A percentile compares a stretch with the other conserved stretches of the same genome.
These are phyloP conservation scores for Ceratitis capitata DNA, from an alignment of 1,140 invertebrate species.

Conservation along the genomic window DNA sequence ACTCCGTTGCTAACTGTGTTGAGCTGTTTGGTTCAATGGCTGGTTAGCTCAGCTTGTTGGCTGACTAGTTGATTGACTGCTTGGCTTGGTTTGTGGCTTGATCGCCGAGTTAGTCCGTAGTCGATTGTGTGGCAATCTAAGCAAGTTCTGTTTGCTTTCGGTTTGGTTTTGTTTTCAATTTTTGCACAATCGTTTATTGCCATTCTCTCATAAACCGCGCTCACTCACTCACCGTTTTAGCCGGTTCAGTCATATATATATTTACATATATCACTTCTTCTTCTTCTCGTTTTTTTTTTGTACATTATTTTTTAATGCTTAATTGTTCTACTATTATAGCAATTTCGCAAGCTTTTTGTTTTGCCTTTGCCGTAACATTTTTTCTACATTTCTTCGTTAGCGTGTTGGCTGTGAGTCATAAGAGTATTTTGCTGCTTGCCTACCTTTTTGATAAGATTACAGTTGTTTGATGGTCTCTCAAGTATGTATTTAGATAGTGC, in stretches of 20 bases:
- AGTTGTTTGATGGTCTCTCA: background rate
- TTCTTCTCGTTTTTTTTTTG: no score
- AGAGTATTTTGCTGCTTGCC: background rate
- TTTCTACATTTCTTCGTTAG: background rate
- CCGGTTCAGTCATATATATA: background rate
- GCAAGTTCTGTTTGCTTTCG: constrained; percentile 11
- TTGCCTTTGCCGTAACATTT: background rate
- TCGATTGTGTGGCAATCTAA: background rate
- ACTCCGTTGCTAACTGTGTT: background rate
- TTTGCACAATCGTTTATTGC: constrained; percentile 2
- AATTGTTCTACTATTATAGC: constrained; percentile 18
- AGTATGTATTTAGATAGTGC: background rate
- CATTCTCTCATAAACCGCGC: background rate
- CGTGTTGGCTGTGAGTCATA: background rate
- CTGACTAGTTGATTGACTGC: background rate
- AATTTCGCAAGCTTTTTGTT: background rate
- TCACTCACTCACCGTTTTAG: background rate
- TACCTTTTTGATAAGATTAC: constrained; percentile 31
- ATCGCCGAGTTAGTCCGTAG: no score
- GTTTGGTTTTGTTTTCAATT: background rate
- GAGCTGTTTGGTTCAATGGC: background rate
- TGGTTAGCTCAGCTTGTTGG: background rate
- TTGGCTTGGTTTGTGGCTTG: background rate
- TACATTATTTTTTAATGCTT: background rate
- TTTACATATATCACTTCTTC: background rate